phyloP scores from a whole-genome alignment of 2,113 vertebrate species.

The Gymnorhina tibicen region DNA sequence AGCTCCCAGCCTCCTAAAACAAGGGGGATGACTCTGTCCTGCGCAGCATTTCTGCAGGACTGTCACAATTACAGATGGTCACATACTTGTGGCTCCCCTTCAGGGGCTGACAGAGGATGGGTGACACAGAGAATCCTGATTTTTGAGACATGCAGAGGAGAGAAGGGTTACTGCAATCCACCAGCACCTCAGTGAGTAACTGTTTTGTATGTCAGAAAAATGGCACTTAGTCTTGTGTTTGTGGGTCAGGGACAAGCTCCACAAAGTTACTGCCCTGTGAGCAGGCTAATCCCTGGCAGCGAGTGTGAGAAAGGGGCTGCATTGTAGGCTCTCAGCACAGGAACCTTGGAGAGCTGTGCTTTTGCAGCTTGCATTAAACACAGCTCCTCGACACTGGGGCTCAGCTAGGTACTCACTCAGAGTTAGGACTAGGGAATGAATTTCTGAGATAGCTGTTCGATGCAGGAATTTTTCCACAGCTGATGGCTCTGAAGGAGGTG shows the following conservation, averaged over 20 bases:
- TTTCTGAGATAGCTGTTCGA: not conserved
- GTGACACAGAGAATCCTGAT: not conserved
- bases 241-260: not conserved
- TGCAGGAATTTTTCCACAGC: not conserved
- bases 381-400: not conserved
- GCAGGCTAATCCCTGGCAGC: not conserved
- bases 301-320: not conserved
- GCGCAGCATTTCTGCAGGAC: not conserved
- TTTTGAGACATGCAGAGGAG: not conserved
- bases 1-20: not conserved
- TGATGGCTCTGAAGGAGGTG: not conserved
- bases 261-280: not conserved
- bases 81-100: not conserved
- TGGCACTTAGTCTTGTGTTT: not conserved
- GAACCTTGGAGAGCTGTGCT: not conserved
- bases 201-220: not conserved
- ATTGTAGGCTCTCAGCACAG: not conserved
- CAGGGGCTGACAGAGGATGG: not conserved
- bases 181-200: not conserved
- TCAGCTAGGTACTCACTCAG: not conserved
- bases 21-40: not conserved
- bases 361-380: not conserved
- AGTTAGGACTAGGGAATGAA: not conserved
- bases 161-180: not conserved
- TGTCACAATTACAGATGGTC: not conserved